These are phyloP conservation scores for Limnodromus scolopaceus DNA, from an alignment of 2,797 vertebrate species.

Conservation along the genomic window DNA sequence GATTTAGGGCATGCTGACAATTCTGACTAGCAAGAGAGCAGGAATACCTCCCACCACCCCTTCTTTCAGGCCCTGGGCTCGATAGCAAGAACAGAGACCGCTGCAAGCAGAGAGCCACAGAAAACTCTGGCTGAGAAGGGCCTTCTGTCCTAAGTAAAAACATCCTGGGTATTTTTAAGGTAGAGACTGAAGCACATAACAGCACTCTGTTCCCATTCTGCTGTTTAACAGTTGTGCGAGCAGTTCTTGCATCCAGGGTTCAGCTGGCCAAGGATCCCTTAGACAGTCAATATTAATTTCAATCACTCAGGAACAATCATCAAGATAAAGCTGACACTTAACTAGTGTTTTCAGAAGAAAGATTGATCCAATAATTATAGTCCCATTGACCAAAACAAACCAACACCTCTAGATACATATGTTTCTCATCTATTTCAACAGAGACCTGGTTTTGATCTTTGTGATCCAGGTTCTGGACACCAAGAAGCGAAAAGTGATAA, in stretches of 20 bases:
- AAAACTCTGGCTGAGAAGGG: neutral
- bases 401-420: rapidly evolving
- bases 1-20: neutral
- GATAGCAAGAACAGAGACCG: neutral
- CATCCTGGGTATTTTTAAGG: neutral
- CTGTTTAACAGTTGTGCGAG: rapidly evolving
- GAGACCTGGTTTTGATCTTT: neutral
- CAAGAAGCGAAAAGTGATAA: neutral
- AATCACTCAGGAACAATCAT: rapidly evolving
- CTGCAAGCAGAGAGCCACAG: neutral
- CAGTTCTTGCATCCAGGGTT: neutral
- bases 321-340: neutral
- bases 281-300: neutral
- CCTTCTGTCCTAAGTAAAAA: neutral
- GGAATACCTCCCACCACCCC: neutral
- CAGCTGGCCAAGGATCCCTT: neutral
- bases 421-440: neutral
- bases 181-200: neutral
- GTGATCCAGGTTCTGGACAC: neutral
- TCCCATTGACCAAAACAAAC: neutral
- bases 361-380: neutral
- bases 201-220: neutral
- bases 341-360: neutral
- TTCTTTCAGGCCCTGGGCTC: neutral
- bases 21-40: neutral